Evolutionary conservation across 1,140 invertebrate species (phyloP).

Genomic region (Calliphora vicina): DNA sequence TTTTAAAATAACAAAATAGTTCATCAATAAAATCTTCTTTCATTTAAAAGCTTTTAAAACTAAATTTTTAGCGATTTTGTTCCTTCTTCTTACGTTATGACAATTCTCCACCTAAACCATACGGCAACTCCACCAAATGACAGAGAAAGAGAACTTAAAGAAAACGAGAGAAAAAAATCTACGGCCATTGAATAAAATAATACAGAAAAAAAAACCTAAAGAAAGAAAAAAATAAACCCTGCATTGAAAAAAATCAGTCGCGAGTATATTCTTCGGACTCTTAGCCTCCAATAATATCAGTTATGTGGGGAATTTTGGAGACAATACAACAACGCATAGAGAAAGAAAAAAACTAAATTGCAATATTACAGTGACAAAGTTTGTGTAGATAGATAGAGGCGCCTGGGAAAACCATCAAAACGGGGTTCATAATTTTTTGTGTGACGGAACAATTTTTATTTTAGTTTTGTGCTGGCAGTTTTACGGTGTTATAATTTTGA

Average conservation of each 20-base stretch:
- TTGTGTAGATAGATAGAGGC: slow-evolving; percentile 12
- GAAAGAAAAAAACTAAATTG: background rate
- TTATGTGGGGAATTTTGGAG: slow-evolving; percentile 32
- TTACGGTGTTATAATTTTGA: background rate
- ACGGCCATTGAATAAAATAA: too few relatives aligned
- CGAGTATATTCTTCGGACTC: background rate
- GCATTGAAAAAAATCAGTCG: background rate
- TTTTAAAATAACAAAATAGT: too few relatives aligned
- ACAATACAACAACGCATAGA: slow-evolving; percentile 25
- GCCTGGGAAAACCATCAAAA: slow-evolving; percentile 13
- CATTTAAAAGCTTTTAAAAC: too few relatives aligned
- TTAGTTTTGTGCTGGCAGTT: slow-evolving; percentile 27
- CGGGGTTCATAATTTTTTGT: slow-evolving; percentile 44
- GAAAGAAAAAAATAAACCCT: too few relatives aligned
- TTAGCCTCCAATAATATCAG: slow-evolving; percentile 2
- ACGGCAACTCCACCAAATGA: too few relatives aligned
- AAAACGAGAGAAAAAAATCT: too few relatives aligned
- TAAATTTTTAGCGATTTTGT: too few relatives aligned
- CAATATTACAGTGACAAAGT: background rate
- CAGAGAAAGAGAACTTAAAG: too few relatives aligned
- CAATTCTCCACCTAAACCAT: too few relatives aligned
- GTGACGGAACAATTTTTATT: slow-evolving; percentile 31
- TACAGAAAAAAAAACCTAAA: too few relatives aligned
- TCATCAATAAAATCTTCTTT: too few relatives aligned
- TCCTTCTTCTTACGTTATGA: too few relatives aligned